These are phyloP conservation scores for Enteromius mattozi DNA, from an alignment of 2,797 vertebrate species.

Conservation along the genomic window DNA sequence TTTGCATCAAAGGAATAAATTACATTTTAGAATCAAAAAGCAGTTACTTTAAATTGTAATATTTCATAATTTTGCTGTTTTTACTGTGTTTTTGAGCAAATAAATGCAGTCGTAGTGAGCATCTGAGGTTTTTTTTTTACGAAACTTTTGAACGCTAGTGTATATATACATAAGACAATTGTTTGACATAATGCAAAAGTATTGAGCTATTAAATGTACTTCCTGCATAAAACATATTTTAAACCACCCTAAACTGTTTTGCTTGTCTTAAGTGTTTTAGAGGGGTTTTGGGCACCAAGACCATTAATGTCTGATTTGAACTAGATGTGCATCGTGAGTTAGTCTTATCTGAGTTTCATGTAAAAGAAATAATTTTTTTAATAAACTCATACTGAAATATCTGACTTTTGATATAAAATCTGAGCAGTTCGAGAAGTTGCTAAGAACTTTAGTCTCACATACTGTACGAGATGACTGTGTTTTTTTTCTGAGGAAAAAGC, in stretches of 20 bases:
- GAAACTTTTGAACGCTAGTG: background rate
- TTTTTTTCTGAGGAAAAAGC: background rate
- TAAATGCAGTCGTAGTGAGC: background rate
- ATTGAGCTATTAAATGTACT: background rate
- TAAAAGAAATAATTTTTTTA: background rate
- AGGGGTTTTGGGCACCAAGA: background rate
- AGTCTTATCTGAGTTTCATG: background rate
- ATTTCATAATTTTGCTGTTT: background rate
- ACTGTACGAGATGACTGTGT: background rate
- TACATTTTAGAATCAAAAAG: background rate
- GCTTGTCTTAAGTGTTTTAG: slow-evolving; percentile 7
- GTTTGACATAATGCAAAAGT: background rate
- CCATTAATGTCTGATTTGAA: background rate
- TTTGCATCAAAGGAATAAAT: too few relatives aligned
- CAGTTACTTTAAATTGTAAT: too few relatives aligned
- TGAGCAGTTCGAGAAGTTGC: background rate
- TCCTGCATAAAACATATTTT: background rate
- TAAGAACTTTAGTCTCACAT: background rate
- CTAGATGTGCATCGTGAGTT: background rate
- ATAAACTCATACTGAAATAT: background rate
- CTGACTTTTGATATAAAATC: background rate
- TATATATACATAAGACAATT: background rate
- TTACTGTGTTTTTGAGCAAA: background rate
- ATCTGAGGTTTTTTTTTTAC: background rate
- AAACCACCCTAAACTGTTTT: background rate